phyloP scores from a whole-genome alignment of 2,888 invertebrate genomes.

The Cynaeus angustus region DNA sequence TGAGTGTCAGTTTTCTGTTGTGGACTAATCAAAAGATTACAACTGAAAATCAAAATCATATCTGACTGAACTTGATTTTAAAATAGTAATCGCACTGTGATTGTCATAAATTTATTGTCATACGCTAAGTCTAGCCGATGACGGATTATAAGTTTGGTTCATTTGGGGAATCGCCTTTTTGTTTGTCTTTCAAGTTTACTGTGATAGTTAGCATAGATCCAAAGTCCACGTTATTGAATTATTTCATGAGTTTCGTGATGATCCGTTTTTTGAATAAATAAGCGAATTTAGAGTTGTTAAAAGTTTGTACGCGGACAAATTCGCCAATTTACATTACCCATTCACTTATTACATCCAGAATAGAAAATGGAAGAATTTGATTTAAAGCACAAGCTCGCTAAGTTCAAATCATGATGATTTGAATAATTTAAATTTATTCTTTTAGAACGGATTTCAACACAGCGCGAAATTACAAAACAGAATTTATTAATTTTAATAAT shows the following conservation, averaged over 20 bases:
- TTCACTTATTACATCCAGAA: no score
- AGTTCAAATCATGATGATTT: no score
- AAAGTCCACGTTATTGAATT: constrained; percentile 15
- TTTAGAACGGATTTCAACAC: no score
- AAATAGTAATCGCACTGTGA: constrained; percentile 64
- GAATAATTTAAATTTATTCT: no score
- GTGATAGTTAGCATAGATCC: constrained; percentile 19
- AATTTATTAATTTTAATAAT: no score
- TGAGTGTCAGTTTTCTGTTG: constrained; percentile 71
- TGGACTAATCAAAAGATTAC: constrained; percentile 50
- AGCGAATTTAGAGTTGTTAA: not conserved
- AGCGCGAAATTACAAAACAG: no score
- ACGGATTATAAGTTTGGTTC: constrained; percentile 13
- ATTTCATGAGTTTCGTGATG: not conserved
- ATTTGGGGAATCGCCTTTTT: constrained; percentile 16
- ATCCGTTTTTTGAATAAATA: constrained; percentile 21
- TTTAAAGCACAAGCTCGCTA: no score
- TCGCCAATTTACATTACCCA: no score
- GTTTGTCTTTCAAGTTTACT: constrained; percentile 22
- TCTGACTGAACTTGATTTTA: constrained; percentile 57
- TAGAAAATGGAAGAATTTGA: no score
- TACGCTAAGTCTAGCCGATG: constrained; percentile 32
- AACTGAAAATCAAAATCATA: constrained; percentile 57
- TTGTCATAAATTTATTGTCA: constrained; percentile 58
- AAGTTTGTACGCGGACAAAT: not conserved